phyloP scores from a whole-genome alignment of 2,113 vertebrate species.

The Corvus cornix region DNA sequence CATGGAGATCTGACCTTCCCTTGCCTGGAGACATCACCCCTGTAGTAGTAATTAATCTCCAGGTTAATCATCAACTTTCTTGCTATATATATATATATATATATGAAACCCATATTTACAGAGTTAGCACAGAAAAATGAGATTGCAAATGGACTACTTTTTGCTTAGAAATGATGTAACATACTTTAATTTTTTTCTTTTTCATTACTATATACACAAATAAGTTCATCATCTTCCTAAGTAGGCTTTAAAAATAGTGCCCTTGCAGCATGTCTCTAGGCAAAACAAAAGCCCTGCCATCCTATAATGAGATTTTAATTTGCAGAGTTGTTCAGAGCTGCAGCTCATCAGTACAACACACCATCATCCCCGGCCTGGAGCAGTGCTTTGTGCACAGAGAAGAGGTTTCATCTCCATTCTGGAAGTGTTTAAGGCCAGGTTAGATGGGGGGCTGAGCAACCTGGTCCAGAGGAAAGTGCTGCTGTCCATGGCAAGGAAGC shows the following conservation, averaged over 20 bases:
- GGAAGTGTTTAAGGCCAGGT: not conserved
- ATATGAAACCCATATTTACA: not conserved
- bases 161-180: not conserved
- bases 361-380: not conserved
- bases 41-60: not conserved
- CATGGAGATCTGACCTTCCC: not conserved
- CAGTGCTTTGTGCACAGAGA: not conserved
- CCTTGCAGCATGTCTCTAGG: accelerated
- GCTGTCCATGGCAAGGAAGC: too few relatives aligned
- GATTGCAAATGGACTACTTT: not conserved
- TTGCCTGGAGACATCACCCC: not conserved
- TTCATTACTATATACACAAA: accelerated
- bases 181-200: not conserved
- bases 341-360: accelerated
- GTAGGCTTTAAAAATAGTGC: not conserved
- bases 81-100: not conserved
- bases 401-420: not conserved
- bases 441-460: not conserved
- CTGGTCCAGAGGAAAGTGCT: not conserved
- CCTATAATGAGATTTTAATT: not conserved
- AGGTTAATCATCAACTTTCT: not conserved
- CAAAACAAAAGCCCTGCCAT: not conserved
- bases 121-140: not conserved
- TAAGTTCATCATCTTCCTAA: not conserved
- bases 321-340: not conserved